Evolutionary conservation across 2,113 vertebrate species (phyloP).

Genomic region (Laterallus jamaicensis): DNA sequence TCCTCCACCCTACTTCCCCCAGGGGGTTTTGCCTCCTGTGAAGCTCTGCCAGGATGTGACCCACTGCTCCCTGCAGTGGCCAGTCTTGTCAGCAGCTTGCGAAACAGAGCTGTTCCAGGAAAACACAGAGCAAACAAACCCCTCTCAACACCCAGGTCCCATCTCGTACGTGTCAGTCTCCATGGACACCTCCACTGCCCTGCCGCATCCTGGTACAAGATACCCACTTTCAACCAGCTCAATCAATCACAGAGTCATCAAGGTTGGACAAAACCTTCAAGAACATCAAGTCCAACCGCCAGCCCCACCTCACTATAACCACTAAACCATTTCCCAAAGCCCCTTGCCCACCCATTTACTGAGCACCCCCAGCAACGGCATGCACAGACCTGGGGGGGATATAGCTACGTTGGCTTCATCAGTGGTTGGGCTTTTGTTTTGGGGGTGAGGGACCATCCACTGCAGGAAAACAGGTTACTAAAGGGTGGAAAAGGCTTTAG

Average conservation of each 20-base stretch:
- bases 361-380: no score
- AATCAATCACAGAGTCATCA: background rate
- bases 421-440: background rate
- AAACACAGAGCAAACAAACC: background rate
- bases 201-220: background rate
- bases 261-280: no score
- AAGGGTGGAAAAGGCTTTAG: background rate
- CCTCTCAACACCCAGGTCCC: accelerated
- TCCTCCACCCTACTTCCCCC: background rate
- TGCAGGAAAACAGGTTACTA: background rate
- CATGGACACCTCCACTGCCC: background rate
- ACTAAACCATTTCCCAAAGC: no score
- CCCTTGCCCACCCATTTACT: no score
- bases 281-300: no score
- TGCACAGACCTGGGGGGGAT: no score
- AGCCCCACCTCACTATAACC: no score
- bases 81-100: background rate
- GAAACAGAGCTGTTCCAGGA: background rate
- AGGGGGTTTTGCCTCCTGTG: background rate
- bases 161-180: background rate
- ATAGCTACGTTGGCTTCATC: background rate
- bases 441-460: background rate
- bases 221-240: accelerated
- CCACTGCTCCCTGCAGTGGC: background rate
- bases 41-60: background rate